phyloP scores from a whole-genome alignment of 1,140 invertebrate species.

The Solen grandis region DNA sequence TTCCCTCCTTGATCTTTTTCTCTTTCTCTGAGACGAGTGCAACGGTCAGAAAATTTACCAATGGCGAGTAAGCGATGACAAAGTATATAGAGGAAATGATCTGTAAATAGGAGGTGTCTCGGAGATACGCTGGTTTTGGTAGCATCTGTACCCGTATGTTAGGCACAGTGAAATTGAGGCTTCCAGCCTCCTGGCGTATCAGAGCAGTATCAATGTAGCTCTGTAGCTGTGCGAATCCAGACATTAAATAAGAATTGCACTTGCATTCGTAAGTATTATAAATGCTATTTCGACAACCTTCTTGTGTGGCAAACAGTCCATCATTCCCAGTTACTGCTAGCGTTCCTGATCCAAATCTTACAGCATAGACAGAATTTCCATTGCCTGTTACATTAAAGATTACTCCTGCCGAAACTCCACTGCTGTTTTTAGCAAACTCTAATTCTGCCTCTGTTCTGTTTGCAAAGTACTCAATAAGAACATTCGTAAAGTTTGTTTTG shows the following conservation, averaged over 20 bases:
- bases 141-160: constrained; percentile 69
- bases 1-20: constrained; percentile 92
- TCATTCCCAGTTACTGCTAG: neutral
- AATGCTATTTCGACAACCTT: constrained; percentile 4
- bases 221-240: constrained; percentile 72
- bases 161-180: constrained; percentile 33
- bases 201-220: constrained; percentile 68
- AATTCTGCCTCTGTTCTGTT: neutral
- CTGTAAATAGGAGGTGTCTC: constrained; percentile 78
- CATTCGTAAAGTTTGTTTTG: constrained; percentile 25
- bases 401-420: constrained; percentile 46
- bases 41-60: constrained; percentile 91
- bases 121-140: constrained; percentile 68
- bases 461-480: constrained; percentile 21
- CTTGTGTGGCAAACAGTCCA: constrained; percentile 4
- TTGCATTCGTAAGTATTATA: constrained; percentile 56
- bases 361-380: constrained; percentile 52
- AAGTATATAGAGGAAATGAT: constrained; percentile 91
- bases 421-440: neutral
- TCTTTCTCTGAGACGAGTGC: constrained; percentile 93
- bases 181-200: constrained; percentile 54
- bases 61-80: constrained; percentile 90
- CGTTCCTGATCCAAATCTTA: constrained; percentile 25
- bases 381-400: constrained; percentile 52
- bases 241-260: constrained; percentile 67